Conservation (phyloP, 2,797 vertebrate species). For the Falco berigora region DNA sequence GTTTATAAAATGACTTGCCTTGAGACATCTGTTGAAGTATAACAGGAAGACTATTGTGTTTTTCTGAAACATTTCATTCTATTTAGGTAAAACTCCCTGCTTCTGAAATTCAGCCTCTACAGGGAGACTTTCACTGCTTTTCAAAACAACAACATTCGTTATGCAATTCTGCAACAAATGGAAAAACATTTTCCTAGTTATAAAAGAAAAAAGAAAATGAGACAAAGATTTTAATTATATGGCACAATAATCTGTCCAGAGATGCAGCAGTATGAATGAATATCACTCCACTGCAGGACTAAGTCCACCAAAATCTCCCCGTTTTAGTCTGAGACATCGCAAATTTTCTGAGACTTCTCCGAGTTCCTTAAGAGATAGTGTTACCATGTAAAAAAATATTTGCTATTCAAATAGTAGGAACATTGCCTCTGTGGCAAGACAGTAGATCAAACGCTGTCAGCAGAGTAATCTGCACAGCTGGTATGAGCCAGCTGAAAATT, state of each 20-base stretch:
- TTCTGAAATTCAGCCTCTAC: conserved; percentile 58
- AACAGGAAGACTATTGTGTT: conserved; percentile 73
- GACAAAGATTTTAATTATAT: background rate
- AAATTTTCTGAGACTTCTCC: background rate
- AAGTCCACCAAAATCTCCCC: background rate
- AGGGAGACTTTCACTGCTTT: conserved; percentile 52
- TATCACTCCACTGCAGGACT: background rate
- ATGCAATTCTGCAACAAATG: background rate
- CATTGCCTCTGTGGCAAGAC: background rate
- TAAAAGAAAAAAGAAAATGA: conserved; percentile 21
- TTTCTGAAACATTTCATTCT: conserved; percentile 68
- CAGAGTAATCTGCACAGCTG: background rate
- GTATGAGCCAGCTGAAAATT: background rate
- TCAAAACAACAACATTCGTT: conserved; percentile 28
- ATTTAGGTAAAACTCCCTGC: conserved; percentile 58
- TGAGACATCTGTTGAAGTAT: conserved; percentile 70
- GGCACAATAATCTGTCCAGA: conserved; percentile 9
- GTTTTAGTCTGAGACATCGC: background rate
- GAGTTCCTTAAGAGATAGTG: background rate
- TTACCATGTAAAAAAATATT: background rate
- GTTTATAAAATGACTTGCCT: conserved; percentile 69
- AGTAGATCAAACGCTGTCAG: background rate
- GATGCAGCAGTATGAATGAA: background rate
- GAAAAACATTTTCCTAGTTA: conserved; percentile 41
- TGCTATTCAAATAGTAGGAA: background rate